Base-by-base conservation (phyloP, 2,113 vertebrate species). In the Alosa alosa region DNA sequence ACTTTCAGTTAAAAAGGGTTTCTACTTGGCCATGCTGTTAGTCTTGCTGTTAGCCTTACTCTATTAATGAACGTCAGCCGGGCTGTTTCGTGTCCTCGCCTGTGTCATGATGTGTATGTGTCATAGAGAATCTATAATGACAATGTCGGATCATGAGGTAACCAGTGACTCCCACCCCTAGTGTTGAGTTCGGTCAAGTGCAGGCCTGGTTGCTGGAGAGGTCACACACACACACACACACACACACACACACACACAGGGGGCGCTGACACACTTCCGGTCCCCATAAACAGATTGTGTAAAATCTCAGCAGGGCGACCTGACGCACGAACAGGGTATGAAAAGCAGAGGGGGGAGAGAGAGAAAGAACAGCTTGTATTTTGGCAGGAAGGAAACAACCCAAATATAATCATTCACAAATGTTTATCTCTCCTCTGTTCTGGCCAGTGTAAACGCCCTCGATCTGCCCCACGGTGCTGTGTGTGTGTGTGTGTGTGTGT, bases 341-440 rank as follows among this genome's bases (percentile, higher is more conserved):
- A 87, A 90, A 89, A 86, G 83, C 86, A 60, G n/a, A 31, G 81
- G 49, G 45, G 50, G 83, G n/a, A 83, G 39, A 41, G 50, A 64
- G 52, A 81, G 52, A 90, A 84, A 88, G 90, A 92, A 91, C 92
- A 88, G 85, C 90, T 88, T 87, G 90, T 90, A 52, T 88, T 89
- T 88, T 91, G 89, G 84, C 90, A 93, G 90, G 85, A 88, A 92
- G 88, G 87, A 93, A 92, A 86, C 84, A 60, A 86, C 85, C 86
- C 83, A 84, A 88, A 88, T 89, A 82, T 87, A 91, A 91, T 84
- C 83, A 46, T 46, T 84, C 87, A 89, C 81, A 46, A 86, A 88
- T 91, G 90, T 92, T 87, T 87, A 89, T 85, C 75, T 84, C 84
- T 82, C 88, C 81, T 1, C 25, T 25, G 87, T 25, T 41, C 55